Conservation (phyloP, 2,888 invertebrate genomes). For the Julus scanicus region DNA sequence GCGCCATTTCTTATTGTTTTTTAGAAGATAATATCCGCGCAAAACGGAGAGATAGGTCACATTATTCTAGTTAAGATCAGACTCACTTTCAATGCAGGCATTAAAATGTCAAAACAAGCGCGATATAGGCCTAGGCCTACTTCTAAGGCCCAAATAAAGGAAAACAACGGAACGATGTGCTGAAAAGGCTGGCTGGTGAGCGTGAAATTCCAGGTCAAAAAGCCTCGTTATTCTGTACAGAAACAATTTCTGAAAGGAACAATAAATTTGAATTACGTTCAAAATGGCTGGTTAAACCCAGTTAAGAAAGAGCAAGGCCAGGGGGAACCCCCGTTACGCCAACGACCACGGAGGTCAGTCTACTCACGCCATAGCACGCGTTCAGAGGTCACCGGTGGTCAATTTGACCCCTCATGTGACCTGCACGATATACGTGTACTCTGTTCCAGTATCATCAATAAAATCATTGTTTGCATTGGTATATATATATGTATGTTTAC, state of each 20-base stretch:
- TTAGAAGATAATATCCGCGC: not conserved
- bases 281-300: not conserved
- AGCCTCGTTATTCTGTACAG: not conserved
- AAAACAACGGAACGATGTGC: not conserved
- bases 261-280: constrained; percentile 19
- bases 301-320: constrained; percentile 31
- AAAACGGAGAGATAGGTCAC: constrained; percentile 39
- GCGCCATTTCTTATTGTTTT: constrained; percentile 42
- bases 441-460: not conserved
- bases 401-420: not conserved
- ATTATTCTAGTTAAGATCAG: constrained; percentile 22
- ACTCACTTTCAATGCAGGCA: not conserved
- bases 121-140: constrained; percentile 30
- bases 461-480: not conserved
- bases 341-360: constrained; percentile 34
- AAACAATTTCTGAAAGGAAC: constrained; percentile 16
- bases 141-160: constrained; percentile 17
- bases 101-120: constrained; percentile 38
- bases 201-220: constrained; percentile 42
- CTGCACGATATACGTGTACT: not conserved
- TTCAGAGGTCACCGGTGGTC: not conserved
- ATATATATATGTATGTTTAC: no score
- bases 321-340: constrained; percentile 3
- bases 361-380: not conserved
- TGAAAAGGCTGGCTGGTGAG: not conserved